Base-by-base conservation (phyloP, 2,797 vertebrate genomes). In the Chrysocyon brachyurus region DNA sequence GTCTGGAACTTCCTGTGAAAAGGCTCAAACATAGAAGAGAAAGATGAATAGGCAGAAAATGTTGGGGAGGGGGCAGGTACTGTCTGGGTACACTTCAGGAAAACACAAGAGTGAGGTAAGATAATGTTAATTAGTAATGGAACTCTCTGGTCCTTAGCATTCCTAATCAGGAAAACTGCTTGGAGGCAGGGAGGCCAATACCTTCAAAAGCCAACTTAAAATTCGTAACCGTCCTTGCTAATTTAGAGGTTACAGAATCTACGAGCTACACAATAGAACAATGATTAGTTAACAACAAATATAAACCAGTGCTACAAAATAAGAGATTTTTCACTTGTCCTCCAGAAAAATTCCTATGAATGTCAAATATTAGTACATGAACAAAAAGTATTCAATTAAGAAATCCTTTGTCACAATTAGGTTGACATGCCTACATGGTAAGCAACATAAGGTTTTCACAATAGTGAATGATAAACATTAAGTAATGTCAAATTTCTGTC, bases 1-100 rank as follows among this genome's bases (percentile, higher is more conserved):
- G 91, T 24, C 63, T 33, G 56, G 78, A 59, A 91, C 64, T 95
- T 97, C 89, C 93, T 31, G 15, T 26, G 36, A 86, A 86, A 97
- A 96, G 86, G 54, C 52, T 92, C 61, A 72, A 70, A 92, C 64
- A 28, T 0, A 49, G 56, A 64, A 24, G 56, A 91, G 72, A 70
- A 73, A 95, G 49, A 85, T 21, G 24, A 83, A 83, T 22, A 94
- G 79, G 66, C 59, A 68, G 66, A 90, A 14, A 93, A 82, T 16
- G 28, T 6, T 78, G 77, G 77, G 87, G 24, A 54, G 22, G 14
- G 28, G 31, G 28, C 77, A 83, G 78, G 84, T 90, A 63, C 72
- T 49, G 2, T 57, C 36, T 57, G 28, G 12, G 28, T 63, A 63
- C 72, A 40, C 64, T 36, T 49, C 87, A 57, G 36, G 36, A 86